phyloP scores from a whole-genome alignment of 2,113 vertebrate species.

The Hydrochoerus hydrochaeris region DNA sequence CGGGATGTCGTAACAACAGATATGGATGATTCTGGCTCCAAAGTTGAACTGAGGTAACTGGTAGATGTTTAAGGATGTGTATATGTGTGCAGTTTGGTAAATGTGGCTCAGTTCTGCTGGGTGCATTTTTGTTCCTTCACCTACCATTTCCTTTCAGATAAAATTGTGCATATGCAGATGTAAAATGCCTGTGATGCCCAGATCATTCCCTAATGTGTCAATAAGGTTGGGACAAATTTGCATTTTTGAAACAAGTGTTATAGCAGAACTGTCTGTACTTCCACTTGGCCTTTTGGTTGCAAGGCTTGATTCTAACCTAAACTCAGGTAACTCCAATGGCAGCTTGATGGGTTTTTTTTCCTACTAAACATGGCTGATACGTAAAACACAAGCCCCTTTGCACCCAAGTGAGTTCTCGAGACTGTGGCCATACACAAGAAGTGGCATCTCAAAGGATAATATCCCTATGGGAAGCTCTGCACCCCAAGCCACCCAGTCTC shows the following conservation, averaged over 20 bases:
- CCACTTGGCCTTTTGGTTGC: not conserved
- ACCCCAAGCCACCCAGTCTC: not conserved
- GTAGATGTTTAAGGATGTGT: not conserved
- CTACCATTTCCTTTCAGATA: not conserved
- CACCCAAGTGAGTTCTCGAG: not conserved
- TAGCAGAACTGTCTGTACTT: not conserved
- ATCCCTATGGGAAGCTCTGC: not conserved
- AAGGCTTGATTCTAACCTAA: constrained; percentile 23
- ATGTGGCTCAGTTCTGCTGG: not conserved
- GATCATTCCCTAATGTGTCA: not conserved
- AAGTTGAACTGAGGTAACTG: not conserved
- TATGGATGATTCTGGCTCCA: not conserved
- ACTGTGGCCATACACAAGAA: not conserved
- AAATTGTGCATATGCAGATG: not conserved
- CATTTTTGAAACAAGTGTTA: constrained; percentile 1
- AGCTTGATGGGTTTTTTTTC: not conserved
- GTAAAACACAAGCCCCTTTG: not conserved
- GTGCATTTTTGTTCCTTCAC: not conserved
- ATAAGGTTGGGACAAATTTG: constrained; percentile 32
- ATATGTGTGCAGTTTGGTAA: not conserved
- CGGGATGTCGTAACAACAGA: not conserved
- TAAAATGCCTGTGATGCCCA: not conserved
- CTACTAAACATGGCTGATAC: not conserved
- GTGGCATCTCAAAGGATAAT: not conserved
- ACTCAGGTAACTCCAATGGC: not conserved